Percentiles rank a stretch among this genome's conserved stretches.
Conservation (phyloP, 2,888 invertebrate genomes). For the Drosophila nigricruria region DNA sequence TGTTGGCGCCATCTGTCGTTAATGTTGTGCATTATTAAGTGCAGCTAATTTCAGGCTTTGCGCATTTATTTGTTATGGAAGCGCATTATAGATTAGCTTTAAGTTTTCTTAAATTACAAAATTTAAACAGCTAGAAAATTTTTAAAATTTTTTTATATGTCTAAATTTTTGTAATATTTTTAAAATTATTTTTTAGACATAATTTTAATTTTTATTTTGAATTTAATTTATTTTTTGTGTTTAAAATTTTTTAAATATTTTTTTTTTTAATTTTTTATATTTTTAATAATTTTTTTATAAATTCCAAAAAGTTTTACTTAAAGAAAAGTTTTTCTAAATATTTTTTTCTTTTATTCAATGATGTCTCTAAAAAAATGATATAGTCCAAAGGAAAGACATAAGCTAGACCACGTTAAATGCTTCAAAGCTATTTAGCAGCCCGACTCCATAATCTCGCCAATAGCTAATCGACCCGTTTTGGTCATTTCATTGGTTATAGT, state of each 20-base stretch:
- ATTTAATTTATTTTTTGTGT: not conserved
- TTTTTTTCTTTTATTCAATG: no score
- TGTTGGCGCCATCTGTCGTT: conserved; percentile 13
- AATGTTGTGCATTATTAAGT: conserved; percentile 16
- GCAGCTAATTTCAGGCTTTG: not conserved
- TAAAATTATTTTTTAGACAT: not conserved
- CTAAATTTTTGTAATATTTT: not conserved
- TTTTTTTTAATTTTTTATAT: not conserved
- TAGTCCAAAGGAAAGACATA: no score
- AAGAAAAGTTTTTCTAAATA: no score
- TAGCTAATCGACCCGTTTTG: conserved; percentile 24
- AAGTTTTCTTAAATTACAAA: not conserved
- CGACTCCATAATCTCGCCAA: no score
- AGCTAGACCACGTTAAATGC: no score
- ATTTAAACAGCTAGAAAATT: not conserved
- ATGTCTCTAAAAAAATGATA: no score
- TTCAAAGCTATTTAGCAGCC: no score
- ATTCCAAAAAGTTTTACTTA: no score
- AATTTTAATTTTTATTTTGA: not conserved
- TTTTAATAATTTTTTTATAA: not conserved
- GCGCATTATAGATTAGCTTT: not conserved
- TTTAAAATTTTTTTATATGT: not conserved
- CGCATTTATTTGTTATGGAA: not conserved
- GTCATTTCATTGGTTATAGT: conserved; percentile 47
- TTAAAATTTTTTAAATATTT: not conserved